Conservation (phyloP, 2,113 vertebrate species). For the Sphaerodactylus townsendi region DNA sequence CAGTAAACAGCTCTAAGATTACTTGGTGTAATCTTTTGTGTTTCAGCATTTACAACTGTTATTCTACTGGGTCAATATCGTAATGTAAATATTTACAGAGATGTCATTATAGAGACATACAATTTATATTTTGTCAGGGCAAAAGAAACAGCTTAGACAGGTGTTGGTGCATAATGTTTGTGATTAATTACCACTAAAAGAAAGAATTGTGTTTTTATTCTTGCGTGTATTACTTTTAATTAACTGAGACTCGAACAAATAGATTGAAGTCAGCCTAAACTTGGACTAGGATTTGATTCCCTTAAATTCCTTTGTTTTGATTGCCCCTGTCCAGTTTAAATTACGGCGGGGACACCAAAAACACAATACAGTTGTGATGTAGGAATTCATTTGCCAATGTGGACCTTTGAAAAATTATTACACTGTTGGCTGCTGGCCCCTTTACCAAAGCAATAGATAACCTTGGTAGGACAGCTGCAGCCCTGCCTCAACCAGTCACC, state of each 20-base stretch:
- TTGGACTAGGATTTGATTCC: conserved; percentile 43
- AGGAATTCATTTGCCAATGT: conserved; percentile 37
- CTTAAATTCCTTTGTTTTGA: conserved; percentile 39
- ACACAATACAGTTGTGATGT: conserved; percentile 21
- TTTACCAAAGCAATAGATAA: conserved; percentile 42
- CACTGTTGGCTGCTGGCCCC: conserved; percentile 55
- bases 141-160: conserved; percentile 15
- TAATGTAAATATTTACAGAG: conserved; percentile 5
- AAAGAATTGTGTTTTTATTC: conserved; percentile 34
- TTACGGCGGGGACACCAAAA: conserved; percentile 34
- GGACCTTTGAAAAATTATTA: conserved; percentile 68
- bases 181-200: conserved; percentile 44
- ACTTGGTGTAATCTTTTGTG: conserved; percentile 7
- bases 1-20: conserved; percentile 39
- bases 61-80: conserved; percentile 25
- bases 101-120: conserved; percentile 7
- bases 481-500: conserved; percentile 33
- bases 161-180: conserved; percentile 38
- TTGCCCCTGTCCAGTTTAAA: conserved; percentile 32
- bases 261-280: conserved; percentile 58
- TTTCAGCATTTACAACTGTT: conserved; percentile 26
- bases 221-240: conserved; percentile 44
- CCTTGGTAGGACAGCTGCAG: conserved; percentile 48
- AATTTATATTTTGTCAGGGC: conserved; percentile 3
- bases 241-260: conserved; percentile 54